These are phyloP conservation scores for Lycopodina hypogea DNA, from an alignment of 37 sponge, comb jelly and placozoan species.

Conservation along the genomic window DNA sequence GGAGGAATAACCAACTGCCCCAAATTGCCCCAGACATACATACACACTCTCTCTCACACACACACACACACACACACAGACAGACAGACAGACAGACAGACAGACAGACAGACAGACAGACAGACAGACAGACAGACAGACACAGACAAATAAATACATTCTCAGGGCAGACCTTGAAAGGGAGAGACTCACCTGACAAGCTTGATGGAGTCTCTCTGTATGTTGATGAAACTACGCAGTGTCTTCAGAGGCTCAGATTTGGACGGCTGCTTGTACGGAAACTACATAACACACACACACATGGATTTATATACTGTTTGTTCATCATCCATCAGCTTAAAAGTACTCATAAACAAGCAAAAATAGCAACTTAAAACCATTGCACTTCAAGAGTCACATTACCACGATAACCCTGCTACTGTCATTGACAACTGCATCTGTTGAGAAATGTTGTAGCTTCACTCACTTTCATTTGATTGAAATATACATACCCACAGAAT, in stretches of 20 bases:
- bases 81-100: not conserved
- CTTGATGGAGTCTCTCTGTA: constrained; percentile 78
- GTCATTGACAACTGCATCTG: no score
- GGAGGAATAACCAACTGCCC: no score
- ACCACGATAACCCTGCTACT: no score
- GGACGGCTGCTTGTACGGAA: constrained; percentile 74
- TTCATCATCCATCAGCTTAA: not conserved
- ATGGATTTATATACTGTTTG: not conserved
- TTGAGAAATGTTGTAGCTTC: no score
- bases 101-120: not conserved
- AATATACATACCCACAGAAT: no score
- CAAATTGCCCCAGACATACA: not conserved
- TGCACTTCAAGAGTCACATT: no score
- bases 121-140: no score
- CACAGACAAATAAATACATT: not conserved
- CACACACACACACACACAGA: not conserved
- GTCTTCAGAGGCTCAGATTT: constrained; percentile 60
- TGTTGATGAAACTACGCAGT: constrained; percentile 66
- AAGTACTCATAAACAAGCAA: no score
- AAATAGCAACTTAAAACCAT: no score
- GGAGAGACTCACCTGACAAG: constrained; percentile 44
- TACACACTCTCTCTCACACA: not conserved
- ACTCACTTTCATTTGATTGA: no score
- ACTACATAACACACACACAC: constrained; percentile 36
- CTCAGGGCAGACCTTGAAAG: not conserved